Evolutionary conservation across 2,113 vertebrate genomes (phyloP).

Genomic region (Ceyx melanurus): DNA sequence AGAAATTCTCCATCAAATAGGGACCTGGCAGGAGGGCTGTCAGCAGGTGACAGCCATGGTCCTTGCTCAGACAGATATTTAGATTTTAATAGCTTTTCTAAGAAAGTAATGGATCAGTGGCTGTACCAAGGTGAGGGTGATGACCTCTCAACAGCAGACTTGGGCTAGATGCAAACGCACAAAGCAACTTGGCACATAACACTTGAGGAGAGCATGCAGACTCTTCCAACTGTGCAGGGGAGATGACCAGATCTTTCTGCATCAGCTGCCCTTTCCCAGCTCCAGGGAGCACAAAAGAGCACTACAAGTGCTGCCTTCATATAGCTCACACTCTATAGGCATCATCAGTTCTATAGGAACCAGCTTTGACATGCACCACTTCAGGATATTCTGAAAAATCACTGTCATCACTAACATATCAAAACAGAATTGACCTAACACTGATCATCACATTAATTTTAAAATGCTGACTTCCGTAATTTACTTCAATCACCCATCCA

Average conservation of each 20-base stretch:
- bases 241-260: neutral
- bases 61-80: neutral
- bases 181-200: neutral
- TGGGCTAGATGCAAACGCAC: neutral
- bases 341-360: neutral
- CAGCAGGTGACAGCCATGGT: neutral
- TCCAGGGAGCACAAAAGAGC: neutral
- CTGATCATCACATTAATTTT: neutral
- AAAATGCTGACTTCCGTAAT: neutral
- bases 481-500: neutral
- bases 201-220: neutral
- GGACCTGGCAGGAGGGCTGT: neutral
- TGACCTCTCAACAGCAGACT: neutral
- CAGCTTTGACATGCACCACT: neutral
- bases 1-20: neutral
- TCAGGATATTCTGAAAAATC: neutral
- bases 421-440: neutral
- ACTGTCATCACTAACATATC: neutral
- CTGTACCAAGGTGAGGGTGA: neutral
- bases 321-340: rapidly evolving
- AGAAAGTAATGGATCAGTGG: neutral
- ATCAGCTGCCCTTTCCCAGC: neutral
- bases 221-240: neutral
- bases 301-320: neutral
- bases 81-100: conserved; percentile 25